phyloP scores from a whole-genome alignment of 1,140 invertebrate species.

The Bombyx mandarina region DNA sequence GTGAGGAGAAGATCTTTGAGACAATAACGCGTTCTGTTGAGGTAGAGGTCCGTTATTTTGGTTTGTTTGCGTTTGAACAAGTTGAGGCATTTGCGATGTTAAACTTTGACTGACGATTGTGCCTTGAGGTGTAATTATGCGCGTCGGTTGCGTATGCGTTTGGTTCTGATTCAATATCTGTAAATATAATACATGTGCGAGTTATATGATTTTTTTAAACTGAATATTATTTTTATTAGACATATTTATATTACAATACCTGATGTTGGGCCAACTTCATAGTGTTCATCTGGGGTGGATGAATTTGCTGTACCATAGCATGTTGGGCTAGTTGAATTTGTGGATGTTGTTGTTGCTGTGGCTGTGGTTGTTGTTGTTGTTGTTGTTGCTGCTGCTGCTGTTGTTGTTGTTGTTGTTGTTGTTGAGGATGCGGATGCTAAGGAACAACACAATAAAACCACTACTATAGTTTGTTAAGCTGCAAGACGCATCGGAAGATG shows the following conservation, averaged over 20 bases:
- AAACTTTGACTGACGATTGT: slow-evolving; percentile 52
- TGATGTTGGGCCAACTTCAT: slow-evolving; percentile 54
- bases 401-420: slow-evolving; percentile 35
- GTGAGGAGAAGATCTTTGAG: slow-evolving; percentile 43
- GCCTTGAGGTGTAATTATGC: slow-evolving; percentile 57
- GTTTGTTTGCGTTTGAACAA: slow-evolving; percentile 32
- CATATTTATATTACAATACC: slow-evolving; percentile 18
- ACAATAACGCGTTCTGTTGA: slow-evolving; percentile 33
- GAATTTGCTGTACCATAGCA: slow-evolving; percentile 37
- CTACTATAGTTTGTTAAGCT: background rate
- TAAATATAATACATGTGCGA: slow-evolving; percentile 11
- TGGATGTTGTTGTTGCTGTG: slow-evolving; percentile 30
- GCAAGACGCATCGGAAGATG: no score
- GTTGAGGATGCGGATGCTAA: slow-evolving; percentile 12
- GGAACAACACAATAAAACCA: background rate
- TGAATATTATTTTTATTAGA: background rate
- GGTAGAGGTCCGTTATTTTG: slow-evolving; percentile 43
- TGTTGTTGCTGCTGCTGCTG: slow-evolving; percentile 28
- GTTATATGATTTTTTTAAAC: background rate
- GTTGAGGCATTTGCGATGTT: slow-evolving; percentile 31
- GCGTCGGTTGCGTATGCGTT: slow-evolving; percentile 23
- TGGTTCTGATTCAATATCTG: slow-evolving; percentile 50
- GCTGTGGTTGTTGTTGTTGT: slow-evolving; percentile 29
- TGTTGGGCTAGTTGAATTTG: slow-evolving; percentile 46
- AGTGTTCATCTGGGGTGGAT: slow-evolving; percentile 39